Evolutionary conservation across 2,113 vertebrate species (phyloP), one percentile per base, ranked within the genome.

Genomic region (Oreochromis aureus): DNA sequence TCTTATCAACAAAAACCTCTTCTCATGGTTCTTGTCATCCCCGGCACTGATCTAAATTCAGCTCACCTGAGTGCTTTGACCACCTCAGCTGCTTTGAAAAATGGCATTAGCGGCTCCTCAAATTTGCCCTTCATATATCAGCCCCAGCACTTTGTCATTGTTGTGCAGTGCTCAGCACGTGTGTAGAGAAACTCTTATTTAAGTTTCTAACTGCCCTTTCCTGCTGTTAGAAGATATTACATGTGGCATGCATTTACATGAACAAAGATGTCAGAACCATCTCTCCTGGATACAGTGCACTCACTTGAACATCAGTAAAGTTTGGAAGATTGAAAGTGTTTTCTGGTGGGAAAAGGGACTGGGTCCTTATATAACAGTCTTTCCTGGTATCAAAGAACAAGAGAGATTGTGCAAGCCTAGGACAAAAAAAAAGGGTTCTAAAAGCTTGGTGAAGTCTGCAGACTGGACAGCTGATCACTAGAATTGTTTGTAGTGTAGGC

Each of bases 41-140:
- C 24, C 1, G 10, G 6, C 39, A 4, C 84, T 87, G 82, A 88
- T 93, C 79, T 69, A 78, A 86, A 87, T 81, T 87, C 92, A 87
- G 73, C 54, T 63, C 85, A 76, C 22, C 48, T 79, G 82, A 84
- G 53, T 27, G 24, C 82, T 82, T 6, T 56, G 2, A 71, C 56
- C 53, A 61, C 48, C n/a, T 81, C 81, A 22, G 34, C 76, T 76
- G 10, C 58, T 84, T 56, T 89, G 53, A 89, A 82, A 87, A 90
- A 86, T 69, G 56, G 32, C 15, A 85, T 44, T 55, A 61, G 24
- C 0, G 6, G 18, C 78, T 81, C 24, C 32, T 61, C 69, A 82
- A 41, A 81, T 48, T 18, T 81, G 15, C 48, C 69, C 44, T 69
- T 90, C 73, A 63, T 84, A 76, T 53, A 82, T 89, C 81, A 83